phyloP scores from a whole-genome alignment of 2,888 invertebrate species.

The Cistogaster globosa region DNA sequence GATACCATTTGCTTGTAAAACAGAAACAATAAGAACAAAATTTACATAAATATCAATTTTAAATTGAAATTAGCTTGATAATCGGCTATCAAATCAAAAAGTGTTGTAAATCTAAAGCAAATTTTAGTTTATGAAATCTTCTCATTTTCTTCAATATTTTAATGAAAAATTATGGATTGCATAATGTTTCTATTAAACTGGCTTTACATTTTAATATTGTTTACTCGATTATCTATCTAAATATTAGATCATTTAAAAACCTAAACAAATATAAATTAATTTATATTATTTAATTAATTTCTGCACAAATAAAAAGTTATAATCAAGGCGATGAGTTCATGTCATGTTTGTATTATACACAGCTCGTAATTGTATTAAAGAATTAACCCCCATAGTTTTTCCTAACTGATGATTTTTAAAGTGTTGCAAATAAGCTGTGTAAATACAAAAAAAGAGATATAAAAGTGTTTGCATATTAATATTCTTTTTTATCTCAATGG shows the following conservation, averaged over 20 bases:
- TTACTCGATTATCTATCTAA: slow-evolving; percentile 21
- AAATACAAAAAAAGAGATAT: slow-evolving; percentile 48
- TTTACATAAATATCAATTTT: no score
- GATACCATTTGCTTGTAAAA: no score
- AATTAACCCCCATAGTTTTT: slow-evolving; percentile 35
- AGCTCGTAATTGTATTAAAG: slow-evolving; percentile 13
- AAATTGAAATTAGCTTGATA: no score
- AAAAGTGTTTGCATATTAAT: slow-evolving; percentile 36
- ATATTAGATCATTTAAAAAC: slow-evolving; percentile 10
- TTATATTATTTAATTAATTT: slow-evolving; percentile 41
- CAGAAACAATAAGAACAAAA: no score
- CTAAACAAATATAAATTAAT: slow-evolving; percentile 37
- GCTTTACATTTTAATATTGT: slow-evolving; percentile 2
- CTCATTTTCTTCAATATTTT: no score
- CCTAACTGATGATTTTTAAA: slow-evolving; percentile 58
- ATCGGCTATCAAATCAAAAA: no score
- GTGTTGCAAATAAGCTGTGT: slow-evolving; percentile 55
- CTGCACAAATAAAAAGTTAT: slow-evolving; percentile 5
- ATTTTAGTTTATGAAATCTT: no score
- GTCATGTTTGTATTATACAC: background rate
- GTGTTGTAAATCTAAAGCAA: no score
- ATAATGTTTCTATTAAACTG: background rate
- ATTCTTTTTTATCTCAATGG: slow-evolving; percentile 6
- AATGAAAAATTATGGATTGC: background rate
- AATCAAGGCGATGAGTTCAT: slow-evolving; percentile 1